Conservation (phyloP, 2,113 vertebrate genomes). For the Emydocephalus ijimae region DNA sequence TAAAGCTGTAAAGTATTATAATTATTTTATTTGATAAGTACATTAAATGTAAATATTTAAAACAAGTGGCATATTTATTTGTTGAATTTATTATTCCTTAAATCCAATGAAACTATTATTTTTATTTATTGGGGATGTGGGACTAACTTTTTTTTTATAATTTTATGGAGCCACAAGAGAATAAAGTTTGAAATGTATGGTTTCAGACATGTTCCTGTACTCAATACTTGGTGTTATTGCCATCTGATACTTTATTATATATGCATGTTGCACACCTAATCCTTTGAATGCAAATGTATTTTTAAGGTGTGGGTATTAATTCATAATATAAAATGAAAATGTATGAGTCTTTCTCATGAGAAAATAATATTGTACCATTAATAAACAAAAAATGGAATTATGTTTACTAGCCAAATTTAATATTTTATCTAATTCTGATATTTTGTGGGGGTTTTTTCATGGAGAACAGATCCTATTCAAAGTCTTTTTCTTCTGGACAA, state of each 20-base stretch:
- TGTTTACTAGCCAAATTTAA: conserved; percentile 57
- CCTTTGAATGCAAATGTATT: conserved; percentile 70
- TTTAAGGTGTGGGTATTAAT: conserved; percentile 74
- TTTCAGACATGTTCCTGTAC: not conserved
- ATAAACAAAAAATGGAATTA: conserved; percentile 68
- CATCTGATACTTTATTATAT: not conserved
- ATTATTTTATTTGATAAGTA: not conserved
- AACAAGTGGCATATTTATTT: not conserved
- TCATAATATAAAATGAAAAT: conserved; percentile 78
- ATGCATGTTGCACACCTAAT: conserved; percentile 64
- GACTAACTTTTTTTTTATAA: not conserved
- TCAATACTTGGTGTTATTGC: not conserved
- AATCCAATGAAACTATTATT: not conserved
- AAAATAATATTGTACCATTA: conserved; percentile 66
- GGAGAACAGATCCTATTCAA: conserved; percentile 41
- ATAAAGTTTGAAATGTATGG: not conserved
- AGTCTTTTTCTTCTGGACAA: not conserved
- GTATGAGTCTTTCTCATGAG: conserved; percentile 72
- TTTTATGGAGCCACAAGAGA: not conserved
- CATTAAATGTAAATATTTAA: not conserved
- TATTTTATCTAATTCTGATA: conserved; percentile 11
- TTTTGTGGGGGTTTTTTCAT: conserved; percentile 37
- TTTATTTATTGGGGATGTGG: not conserved
- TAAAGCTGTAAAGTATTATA: not conserved
- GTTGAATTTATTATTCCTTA: not conserved